Evolutionary conservation across 2,113 vertebrate genomes (phyloP).

Genomic region (Suncus etruscus): DNA sequence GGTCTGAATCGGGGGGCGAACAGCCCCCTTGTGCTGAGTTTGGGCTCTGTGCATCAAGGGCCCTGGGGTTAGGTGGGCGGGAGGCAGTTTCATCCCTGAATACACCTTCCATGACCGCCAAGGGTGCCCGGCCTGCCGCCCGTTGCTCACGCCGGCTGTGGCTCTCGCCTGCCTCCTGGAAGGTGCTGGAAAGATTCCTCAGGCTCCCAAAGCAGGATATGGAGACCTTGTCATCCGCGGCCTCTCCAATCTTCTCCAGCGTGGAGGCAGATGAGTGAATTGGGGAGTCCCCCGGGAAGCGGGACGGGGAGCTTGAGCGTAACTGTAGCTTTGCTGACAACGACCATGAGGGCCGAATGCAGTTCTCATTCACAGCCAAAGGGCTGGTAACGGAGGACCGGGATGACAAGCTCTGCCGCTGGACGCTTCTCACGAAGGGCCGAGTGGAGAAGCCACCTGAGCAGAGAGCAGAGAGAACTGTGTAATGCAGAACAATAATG

Average conservation of each 20-base stretch:
- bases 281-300: slow-evolving; percentile 96
- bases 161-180: slow-evolving; percentile 85
- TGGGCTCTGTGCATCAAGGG: slow-evolving; percentile 87
- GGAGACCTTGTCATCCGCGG: slow-evolving; percentile 94
- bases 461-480: slow-evolving; percentile 33
- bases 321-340: slow-evolving; percentile 95
- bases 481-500: background rate
- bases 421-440: slow-evolving; percentile 97
- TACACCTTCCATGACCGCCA: slow-evolving; percentile 94
- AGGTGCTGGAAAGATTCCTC: slow-evolving; percentile 88
- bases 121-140: slow-evolving; percentile 90
- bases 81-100: slow-evolving; percentile 88
- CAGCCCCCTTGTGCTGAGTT: slow-evolving; percentile 88
- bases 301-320: slow-evolving; percentile 95
- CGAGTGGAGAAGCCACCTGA: slow-evolving; percentile 96
- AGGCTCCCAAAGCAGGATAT: slow-evolving; percentile 94
- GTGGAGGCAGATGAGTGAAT: slow-evolving; percentile 91
- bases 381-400: slow-evolving; percentile 96
- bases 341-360: slow-evolving; percentile 94
- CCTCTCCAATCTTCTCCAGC: slow-evolving; percentile 95
- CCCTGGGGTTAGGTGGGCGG: slow-evolving; percentile 84
- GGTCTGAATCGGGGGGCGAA: slow-evolving; percentile 87
- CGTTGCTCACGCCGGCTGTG: slow-evolving; percentile 91
- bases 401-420: slow-evolving; percentile 96
- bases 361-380: slow-evolving; percentile 93